Base-by-base conservation (phyloP, 2,113 vertebrate species). In the Amia ocellicauda region DNA sequence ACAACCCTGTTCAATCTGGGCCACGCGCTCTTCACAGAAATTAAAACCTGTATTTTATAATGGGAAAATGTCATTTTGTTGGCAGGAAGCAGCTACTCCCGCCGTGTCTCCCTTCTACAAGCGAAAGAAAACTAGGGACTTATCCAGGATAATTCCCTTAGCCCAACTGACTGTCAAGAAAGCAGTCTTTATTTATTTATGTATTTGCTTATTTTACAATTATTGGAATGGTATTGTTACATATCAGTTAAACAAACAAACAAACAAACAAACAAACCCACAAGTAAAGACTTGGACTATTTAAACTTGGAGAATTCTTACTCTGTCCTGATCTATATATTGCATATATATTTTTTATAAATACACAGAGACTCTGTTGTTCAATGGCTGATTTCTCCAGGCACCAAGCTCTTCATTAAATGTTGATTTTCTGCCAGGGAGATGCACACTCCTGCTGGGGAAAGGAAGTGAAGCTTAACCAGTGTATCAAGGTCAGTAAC, bases 371-470 rank as follows among this genome's bases (percentile, higher is more conserved):
- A 55, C 47, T 7, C 53, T n/a, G 16, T 26, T 29, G 17, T 17
- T 1, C 2, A 24, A 14, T 2, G 36, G n/a, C 26, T 45, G 36
- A 45, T 45, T 60, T 45, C 22, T 49, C 58, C 41, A 29, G 58
- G 40, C 79, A 80, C 79, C 81, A 77, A 83, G 67, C 78, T 83
- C 68, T 81, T 91, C 87, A 88, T 89, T 88, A 88, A 88, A 84
- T 85, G 85, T 89, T 87, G 83, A 89, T 88, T 88, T 88, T 82
- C 79, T 87, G 81, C 88, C 88, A 84, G 68, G 42, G 75, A 78
- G 74, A 87, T 11, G 20, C 9, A 50, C 23, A 26, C 20, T 50
- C 47, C 16, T 50, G 47, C 47, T 50, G 47, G 16, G 16, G 24
- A 26, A 10, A 53, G 57, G 29, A n/a, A 58, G 29, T 4, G 10